A percentile compares a stretch with the other conserved stretches of the same genome.
Conservation (phyloP, 2,113 vertebrate species). For the Serinus canaria region DNA sequence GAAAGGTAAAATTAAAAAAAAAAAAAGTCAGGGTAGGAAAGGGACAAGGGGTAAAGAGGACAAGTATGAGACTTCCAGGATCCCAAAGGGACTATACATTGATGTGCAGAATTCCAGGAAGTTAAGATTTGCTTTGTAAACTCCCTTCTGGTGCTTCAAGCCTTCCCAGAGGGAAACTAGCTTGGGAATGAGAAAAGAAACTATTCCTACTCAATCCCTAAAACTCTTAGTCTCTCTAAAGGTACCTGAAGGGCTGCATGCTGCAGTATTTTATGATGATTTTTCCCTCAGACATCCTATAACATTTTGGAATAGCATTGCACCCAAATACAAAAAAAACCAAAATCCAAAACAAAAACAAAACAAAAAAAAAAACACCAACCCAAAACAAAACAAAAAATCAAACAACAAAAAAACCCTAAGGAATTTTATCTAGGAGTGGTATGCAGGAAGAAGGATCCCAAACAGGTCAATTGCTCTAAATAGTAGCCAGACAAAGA, state of each 20-base stretch:
- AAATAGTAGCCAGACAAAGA: not conserved
- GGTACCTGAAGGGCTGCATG: not conserved
- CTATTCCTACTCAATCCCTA: not conserved
- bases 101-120: not conserved
- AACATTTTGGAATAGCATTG: not conserved
- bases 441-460: not conserved
- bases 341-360: not conserved
- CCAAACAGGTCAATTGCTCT: not conserved
- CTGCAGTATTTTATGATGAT: not conserved
- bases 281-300: not conserved
- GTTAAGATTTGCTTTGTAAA: not conserved
- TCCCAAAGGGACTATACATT: fast-evolving
- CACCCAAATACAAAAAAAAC: not conserved
- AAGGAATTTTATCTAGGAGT: not conserved
- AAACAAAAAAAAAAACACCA: not conserved
- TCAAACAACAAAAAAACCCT: no score
- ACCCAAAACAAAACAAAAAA: no score
- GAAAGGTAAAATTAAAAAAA: not conserved
- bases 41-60: not conserved
- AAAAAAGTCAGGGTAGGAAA: not conserved
- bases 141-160: not conserved
- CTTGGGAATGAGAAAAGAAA: not conserved
- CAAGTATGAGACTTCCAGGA: not conserved
- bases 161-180: not conserved
- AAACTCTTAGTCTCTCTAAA: not conserved